phyloP scores from a whole-genome alignment of 2,113 vertebrate species.

The Pseudorectes ferrugineus region DNA sequence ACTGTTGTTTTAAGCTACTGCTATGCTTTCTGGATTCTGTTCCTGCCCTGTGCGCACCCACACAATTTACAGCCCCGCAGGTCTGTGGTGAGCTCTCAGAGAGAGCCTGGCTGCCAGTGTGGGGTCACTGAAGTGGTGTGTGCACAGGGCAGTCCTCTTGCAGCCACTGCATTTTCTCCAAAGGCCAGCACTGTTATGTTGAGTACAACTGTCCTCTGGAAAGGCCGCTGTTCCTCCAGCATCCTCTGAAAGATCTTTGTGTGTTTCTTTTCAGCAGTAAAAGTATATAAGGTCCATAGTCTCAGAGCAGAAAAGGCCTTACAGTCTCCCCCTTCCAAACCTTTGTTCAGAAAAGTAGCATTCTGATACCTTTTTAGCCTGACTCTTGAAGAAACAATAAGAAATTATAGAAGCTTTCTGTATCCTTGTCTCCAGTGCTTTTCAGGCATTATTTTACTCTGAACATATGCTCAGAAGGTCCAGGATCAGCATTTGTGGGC shows the following conservation, averaged over 20 bases:
- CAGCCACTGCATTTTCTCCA: neutral
- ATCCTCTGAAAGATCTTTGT: neutral
- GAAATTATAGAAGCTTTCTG: neutral
- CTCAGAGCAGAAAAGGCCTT: neutral
- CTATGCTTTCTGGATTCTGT: neutral
- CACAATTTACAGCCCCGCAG: neutral
- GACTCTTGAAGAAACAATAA: neutral
- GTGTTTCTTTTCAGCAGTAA: neutral
- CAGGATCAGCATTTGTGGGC: neutral
- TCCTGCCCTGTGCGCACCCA: neutral
- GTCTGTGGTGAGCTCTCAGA: neutral
- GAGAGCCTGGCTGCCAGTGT: neutral
- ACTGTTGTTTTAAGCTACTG: neutral
- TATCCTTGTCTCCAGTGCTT: neutral
- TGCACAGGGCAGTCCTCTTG: neutral
- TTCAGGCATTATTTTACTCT: neutral
- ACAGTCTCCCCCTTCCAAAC: neutral
- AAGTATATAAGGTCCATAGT: neutral
- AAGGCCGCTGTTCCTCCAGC: neutral
- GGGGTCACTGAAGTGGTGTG: neutral
- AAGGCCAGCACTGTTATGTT: fast-evolving
- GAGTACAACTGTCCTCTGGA: neutral
- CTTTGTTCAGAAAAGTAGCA: neutral
- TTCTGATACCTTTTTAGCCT: neutral
- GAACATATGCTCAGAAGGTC: neutral